phyloP scores from a whole-genome alignment of 2,888 invertebrate genomes.

The Rhogogaster chlorosoma region DNA sequence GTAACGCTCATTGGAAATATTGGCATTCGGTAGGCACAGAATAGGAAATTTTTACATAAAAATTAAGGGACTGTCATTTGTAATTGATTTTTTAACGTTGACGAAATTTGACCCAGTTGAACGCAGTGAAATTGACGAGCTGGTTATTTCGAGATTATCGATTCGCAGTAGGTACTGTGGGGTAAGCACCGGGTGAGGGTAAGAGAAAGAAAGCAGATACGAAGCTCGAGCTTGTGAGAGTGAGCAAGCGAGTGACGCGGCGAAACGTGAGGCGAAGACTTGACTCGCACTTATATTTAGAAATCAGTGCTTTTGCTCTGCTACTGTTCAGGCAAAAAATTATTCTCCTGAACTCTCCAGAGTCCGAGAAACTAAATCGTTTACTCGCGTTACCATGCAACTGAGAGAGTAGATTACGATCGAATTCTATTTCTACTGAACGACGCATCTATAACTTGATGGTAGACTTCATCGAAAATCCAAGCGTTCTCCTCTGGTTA shows the following conservation, averaged over 20 bases:
- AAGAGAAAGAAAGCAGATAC: slow-evolving; percentile 51
- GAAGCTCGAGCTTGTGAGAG: slow-evolving; percentile 57
- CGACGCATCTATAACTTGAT: background rate
- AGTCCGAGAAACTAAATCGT: background rate
- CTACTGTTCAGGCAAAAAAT: slow-evolving; percentile 28
- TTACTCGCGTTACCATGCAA: background rate
- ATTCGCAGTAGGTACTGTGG: slow-evolving; percentile 51
- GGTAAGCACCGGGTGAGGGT: slow-evolving; percentile 43
- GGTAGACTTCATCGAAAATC: background rate
- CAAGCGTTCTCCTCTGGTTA: background rate
- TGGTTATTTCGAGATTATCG: slow-evolving; percentile 59
- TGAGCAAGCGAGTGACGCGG: slow-evolving; percentile 52
- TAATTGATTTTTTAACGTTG: background rate
- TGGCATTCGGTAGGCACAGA: background rate
- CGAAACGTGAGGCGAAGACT: slow-evolving; percentile 37
- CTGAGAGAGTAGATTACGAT: background rate
- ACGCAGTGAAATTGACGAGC: slow-evolving; percentile 60
- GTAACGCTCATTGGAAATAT: background rate
- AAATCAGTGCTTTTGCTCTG: slow-evolving; percentile 46
- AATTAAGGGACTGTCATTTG: background rate
- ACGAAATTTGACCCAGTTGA: slow-evolving; percentile 62
- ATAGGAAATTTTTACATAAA: background rate
- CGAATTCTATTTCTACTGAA: background rate
- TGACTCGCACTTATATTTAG: slow-evolving; percentile 49
- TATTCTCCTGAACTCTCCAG: background rate